Conservation (phyloP, 1,140 invertebrate genomes). For the Psix sp. region DNA sequence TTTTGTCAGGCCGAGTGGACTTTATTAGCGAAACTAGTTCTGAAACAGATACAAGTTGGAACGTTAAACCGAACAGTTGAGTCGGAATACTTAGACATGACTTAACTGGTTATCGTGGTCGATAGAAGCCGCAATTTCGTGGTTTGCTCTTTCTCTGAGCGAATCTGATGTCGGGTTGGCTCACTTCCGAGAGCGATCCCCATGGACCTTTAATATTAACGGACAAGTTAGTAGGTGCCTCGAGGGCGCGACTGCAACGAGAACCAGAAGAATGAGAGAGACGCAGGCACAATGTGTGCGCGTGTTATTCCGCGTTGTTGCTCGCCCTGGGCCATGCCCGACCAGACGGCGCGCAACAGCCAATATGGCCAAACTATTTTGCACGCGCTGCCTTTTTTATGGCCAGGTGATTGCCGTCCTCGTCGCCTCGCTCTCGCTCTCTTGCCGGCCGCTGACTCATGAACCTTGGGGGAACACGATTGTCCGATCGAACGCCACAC, state of each 20-base stretch:
- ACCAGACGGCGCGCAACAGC: conserved; percentile 20
- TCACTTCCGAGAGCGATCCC: conserved; percentile 58
- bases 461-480: conserved; percentile 37
- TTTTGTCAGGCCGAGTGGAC: conserved; percentile 48
- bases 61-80: conserved; percentile 34
- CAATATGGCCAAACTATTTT: conserved; percentile 53
- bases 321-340: conserved; percentile 43
- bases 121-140: conserved; percentile 60
- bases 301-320: conserved; percentile 36
- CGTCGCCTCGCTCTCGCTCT: not conserved
- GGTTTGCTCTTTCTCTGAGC: conserved; percentile 60
- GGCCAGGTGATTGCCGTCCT: conserved; percentile 59
- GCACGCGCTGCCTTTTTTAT: conserved; percentile 58
- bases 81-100: conserved; percentile 36
- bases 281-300: conserved; percentile 26
- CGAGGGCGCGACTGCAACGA: conserved; percentile 45
- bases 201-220: conserved; percentile 75
- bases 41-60: conserved; percentile 45
- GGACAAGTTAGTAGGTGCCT: conserved; percentile 73
- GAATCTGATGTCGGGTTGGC: conserved; percentile 47
- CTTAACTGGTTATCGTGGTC: conserved; percentile 62
- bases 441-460: conserved; percentile 36
- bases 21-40: conserved; percentile 55
- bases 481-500: conserved; percentile 50
- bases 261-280: conserved; percentile 41